Evolutionary conservation across 1,140 invertebrate genomes (phyloP).

Genomic region (Eumeta japonica): DNA sequence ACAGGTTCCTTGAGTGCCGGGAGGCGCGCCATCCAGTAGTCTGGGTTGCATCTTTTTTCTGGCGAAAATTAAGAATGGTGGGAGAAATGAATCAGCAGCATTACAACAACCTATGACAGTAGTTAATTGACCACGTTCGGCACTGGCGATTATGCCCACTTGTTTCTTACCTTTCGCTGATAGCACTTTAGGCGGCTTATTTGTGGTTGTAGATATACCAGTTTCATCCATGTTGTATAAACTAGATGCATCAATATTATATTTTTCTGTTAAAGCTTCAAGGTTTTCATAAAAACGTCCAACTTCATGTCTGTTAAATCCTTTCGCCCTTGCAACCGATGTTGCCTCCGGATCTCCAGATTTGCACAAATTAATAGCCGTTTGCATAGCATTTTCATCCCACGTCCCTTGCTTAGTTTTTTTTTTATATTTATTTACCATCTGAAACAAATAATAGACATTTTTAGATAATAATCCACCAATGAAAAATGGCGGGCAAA

Average conservation of each 20-base stretch:
- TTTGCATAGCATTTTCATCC: constrained; percentile 17
- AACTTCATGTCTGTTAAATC: too few species aligned
- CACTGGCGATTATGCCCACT: constrained; percentile 23
- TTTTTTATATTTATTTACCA: too few species aligned
- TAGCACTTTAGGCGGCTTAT: constrained; percentile 22
- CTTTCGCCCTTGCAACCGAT: constrained; percentile 21
- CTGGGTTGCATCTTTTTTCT: constrained; percentile 19
- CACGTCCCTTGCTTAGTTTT: constrained; percentile 15
- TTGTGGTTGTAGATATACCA: constrained; percentile 18
- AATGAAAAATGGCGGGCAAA: constrained; percentile 15
- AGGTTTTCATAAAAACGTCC: constrained; percentile 19
- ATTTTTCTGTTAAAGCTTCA: constrained; percentile 15
- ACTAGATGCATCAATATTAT: too few species aligned
- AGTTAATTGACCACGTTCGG: constrained; percentile 25
- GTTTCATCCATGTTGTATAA: constrained; percentile 31
- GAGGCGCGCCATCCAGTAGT: constrained; percentile 18
- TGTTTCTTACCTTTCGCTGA: constrained; percentile 24
- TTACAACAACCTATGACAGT: constrained; percentile 25
- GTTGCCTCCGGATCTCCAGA: constrained; percentile 24
- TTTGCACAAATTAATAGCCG: constrained; percentile 23
- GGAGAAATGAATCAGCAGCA: constrained; percentile 25
- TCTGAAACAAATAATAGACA: too few species aligned
- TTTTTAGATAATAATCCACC: too few species aligned
- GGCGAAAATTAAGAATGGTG: too few species aligned
- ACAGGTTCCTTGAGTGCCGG: constrained; percentile 18